Evolutionary conservation across 2,888 invertebrate species (phyloP).

Genomic region (Amphipoea lucens): DNA sequence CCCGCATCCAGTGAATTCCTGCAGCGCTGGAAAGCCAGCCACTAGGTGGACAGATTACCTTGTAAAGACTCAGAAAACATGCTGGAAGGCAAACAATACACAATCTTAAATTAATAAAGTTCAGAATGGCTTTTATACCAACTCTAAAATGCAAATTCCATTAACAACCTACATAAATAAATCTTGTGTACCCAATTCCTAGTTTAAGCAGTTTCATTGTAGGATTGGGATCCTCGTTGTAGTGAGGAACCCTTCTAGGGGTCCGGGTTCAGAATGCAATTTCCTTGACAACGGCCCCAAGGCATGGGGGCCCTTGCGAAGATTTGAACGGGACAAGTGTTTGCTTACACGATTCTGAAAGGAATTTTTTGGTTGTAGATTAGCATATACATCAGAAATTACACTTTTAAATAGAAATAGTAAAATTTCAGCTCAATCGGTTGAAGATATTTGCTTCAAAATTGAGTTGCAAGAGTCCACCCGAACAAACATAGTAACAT

Average conservation of each 20-base stretch:
- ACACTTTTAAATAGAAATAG: neutral
- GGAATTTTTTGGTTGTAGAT: conserved; percentile 12
- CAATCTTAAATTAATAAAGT: neutral
- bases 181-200: conserved; percentile 41
- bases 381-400: conserved; percentile 17
- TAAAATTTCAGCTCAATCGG: too few species aligned
- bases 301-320: conserved; percentile 72
- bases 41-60: neutral
- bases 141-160: conserved; percentile 23
- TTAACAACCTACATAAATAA: conserved; percentile 25
- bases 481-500: too few species aligned
- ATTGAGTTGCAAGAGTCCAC: too few species aligned
- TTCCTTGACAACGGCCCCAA: conserved; percentile 82
- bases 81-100: neutral
- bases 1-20: neutral
- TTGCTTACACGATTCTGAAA: conserved; percentile 62
- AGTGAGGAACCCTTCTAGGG: conserved; percentile 66
- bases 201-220: conserved; percentile 64
- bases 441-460: too few species aligned
- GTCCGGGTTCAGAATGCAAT: conserved; percentile 83
- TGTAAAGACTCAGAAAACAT: neutral
- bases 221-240: conserved; percentile 67
- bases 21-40: neutral
- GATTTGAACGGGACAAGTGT: conserved; percentile 75
- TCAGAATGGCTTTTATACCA: too few species aligned